Evolutionary conservation across 2,797 vertebrate species (phyloP).

Genomic region (Enteromius paludinosus): DNA sequence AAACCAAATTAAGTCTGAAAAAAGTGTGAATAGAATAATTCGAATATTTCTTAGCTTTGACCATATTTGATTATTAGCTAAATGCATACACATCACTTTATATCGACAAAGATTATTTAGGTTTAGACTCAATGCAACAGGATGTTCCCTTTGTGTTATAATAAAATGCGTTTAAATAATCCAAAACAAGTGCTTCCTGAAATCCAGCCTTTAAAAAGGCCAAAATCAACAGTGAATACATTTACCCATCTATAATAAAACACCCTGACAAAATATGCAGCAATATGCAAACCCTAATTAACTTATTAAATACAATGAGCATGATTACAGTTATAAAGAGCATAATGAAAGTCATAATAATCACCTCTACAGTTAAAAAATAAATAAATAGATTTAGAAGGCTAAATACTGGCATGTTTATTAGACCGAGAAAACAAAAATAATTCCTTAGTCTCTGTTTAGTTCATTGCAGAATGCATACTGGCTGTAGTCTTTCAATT

Average conservation of each 20-base stretch:
- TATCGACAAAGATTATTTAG: neutral
- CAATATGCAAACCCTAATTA: neutral
- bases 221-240: neutral
- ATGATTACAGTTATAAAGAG: neutral
- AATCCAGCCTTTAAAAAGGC: neutral
- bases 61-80: neutral
- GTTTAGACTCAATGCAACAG: neutral
- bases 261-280: neutral
- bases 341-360: neutral
- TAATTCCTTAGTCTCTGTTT: neutral
- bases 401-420: neutral
- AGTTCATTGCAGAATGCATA: neutral
- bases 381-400: neutral
- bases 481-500: neutral
- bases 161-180: neutral
- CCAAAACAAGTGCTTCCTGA: neutral
- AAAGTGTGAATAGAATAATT: neutral
- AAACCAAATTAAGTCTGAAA: neutral
- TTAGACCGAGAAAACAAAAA: neutral
- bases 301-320: neutral
- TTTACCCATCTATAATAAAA: neutral
- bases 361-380: neutral
- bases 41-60: neutral
- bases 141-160: neutral
- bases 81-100: neutral